phyloP scores from a whole-genome alignment of 2,797 vertebrate species.

The Chromis chromis region DNA sequence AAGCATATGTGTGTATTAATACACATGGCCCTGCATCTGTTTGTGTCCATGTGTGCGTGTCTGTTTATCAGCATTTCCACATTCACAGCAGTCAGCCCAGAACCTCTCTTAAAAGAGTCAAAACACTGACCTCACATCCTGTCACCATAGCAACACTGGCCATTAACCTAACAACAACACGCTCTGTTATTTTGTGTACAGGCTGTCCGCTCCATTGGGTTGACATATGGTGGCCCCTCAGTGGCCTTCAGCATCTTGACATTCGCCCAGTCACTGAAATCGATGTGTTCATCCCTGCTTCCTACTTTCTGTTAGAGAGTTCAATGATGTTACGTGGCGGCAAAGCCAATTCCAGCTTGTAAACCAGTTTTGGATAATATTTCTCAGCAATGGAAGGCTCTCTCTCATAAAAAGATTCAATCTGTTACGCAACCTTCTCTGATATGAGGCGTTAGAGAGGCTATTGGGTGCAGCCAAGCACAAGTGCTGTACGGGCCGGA shows the following conservation, averaged over 20 bases:
- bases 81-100: constrained; percentile 17
- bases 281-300: constrained; percentile 30
- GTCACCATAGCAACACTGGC: constrained; percentile 47
- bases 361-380: constrained; percentile 47
- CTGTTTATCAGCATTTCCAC: constrained; percentile 44
- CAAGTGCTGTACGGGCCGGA: constrained; percentile 1
- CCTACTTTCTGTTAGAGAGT: constrained; percentile 59
- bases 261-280: constrained; percentile 45
- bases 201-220: constrained; percentile 17
- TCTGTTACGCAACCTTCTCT: constrained; percentile 49
- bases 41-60: constrained; percentile 17
- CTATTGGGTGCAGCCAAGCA: constrained; percentile 33
- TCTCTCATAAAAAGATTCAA: constrained; percentile 49
- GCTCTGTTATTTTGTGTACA: constrained; percentile 61
- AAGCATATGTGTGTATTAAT: constrained; percentile 2
- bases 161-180: constrained; percentile 45
- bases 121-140: constrained; percentile 60
- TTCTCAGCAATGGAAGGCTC: constrained; percentile 46
- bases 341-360: constrained; percentile 28
- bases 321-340: constrained; percentile 50
- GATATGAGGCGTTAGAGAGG: constrained; percentile 38
- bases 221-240: constrained; percentile 46
- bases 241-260: constrained; percentile 41
- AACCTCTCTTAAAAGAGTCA: constrained; percentile 26
- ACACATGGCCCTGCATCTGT: neutral